phyloP scores from a whole-genome alignment of 2,113 vertebrate species.

The Sylvia atricapilla region DNA sequence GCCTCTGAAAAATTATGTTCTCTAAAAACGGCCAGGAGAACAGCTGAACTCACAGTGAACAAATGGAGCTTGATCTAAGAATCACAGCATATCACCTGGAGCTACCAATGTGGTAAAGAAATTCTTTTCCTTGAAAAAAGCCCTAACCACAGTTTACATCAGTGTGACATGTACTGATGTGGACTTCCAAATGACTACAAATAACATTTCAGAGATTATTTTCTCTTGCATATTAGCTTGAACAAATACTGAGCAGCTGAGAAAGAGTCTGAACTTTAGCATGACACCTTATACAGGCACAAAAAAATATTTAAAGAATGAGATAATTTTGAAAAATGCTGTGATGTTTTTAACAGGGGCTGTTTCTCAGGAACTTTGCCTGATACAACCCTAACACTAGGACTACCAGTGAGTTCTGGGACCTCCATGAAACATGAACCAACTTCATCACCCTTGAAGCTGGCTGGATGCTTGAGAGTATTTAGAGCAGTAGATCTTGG shows the following conservation, averaged over 20 bases:
- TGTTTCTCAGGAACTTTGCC: background rate
- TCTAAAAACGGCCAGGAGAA: background rate
- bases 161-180: background rate
- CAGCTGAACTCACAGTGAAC: background rate
- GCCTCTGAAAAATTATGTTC: background rate
- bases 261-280: background rate
- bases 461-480: background rate
- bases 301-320: slow-evolving; percentile 3
- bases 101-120: background rate
- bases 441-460: background rate
- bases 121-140: background rate
- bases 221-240: background rate
- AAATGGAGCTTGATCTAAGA: background rate
- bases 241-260: background rate
- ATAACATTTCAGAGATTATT: background rate
- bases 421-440: background rate
- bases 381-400: background rate
- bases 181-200: background rate
- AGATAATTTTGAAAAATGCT: slow-evolving; percentile 10
- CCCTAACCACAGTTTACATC: accelerated
- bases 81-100: background rate
- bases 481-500: background rate
- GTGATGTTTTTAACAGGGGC: background rate
- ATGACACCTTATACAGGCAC: background rate
- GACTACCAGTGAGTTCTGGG: background rate